Evolutionary conservation across 2,797 vertebrate genomes (phyloP).

Genomic region (Gambelia wislizenii): DNA sequence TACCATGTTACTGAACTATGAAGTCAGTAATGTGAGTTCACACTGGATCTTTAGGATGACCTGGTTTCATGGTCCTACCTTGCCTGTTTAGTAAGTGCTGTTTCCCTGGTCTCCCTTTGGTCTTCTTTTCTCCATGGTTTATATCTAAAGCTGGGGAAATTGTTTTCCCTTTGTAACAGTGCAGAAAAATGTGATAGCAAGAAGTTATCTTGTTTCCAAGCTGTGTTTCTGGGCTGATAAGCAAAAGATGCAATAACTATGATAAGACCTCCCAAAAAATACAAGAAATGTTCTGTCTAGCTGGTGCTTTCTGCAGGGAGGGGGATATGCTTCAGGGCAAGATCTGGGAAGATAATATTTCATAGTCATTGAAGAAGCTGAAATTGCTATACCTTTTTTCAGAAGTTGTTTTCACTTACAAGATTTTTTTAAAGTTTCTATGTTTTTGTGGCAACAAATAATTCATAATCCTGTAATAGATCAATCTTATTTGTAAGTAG

Average conservation of each 20-base stretch:
- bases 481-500: constrained; percentile 53
- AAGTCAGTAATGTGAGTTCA: neutral
- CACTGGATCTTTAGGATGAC: neutral
- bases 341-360: constrained; percentile 48
- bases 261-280: constrained; percentile 62
- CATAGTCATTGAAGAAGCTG: constrained; percentile 50
- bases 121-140: constrained; percentile 46
- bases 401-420: constrained; percentile 55
- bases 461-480: constrained; percentile 39
- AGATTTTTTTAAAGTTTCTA: constrained; percentile 49
- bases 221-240: constrained; percentile 53
- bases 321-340: constrained; percentile 35
- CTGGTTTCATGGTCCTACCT: neutral
- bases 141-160: constrained; percentile 51
- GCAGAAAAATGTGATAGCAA: neutral
- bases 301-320: constrained; percentile 27
- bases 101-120: constrained; percentile 51
- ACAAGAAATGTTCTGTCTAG: constrained; percentile 44
- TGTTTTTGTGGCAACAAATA: constrained; percentile 47
- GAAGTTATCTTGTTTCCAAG: constrained; percentile 50
- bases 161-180: neutral
- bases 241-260: constrained; percentile 47
- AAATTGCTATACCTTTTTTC: constrained; percentile 50
- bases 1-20: neutral
- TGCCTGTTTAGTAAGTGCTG: neutral